Conservation (phyloP, 2,113 vertebrate species). For the Corydoras sp. region DNA sequence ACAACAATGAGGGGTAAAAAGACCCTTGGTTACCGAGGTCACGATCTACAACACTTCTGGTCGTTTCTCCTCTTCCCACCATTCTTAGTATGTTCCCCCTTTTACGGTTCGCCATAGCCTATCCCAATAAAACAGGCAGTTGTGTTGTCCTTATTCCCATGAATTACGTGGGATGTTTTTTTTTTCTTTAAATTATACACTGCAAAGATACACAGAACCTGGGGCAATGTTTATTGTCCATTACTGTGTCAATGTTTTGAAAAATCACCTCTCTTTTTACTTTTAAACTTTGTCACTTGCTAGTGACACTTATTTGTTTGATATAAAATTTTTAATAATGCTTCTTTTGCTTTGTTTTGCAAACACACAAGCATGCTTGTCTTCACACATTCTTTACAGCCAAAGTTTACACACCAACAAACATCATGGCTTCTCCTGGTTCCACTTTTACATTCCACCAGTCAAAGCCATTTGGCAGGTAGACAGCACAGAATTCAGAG, state of each 20-base stretch:
- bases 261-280: too few relatives aligned
- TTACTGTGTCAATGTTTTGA: too few relatives aligned
- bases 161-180: neutral
- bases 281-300: too few relatives aligned
- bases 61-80: neutral
- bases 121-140: neutral
- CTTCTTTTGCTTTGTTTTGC: too few relatives aligned
- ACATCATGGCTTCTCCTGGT: conserved; percentile 33
- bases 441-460: neutral
- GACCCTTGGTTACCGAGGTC: conserved; percentile 43
- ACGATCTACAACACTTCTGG: conserved; percentile 50
- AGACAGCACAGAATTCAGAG: conserved; percentile 7
- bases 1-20: conserved; percentile 28
- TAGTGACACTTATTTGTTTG: too few relatives aligned
- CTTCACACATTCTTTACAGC: conserved; percentile 11
- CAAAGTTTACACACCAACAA: conserved; percentile 27
- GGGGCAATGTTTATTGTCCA: neutral
- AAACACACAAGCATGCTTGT: neutral
- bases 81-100: neutral
- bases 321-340: too few relatives aligned
- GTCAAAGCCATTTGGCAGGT: conserved; percentile 4
- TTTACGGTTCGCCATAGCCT: too few relatives aligned
- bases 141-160: neutral
- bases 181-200: neutral
- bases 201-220: neutral